Conservation (phyloP, 2,888 invertebrate genomes). For the Encarsia formosa region DNA sequence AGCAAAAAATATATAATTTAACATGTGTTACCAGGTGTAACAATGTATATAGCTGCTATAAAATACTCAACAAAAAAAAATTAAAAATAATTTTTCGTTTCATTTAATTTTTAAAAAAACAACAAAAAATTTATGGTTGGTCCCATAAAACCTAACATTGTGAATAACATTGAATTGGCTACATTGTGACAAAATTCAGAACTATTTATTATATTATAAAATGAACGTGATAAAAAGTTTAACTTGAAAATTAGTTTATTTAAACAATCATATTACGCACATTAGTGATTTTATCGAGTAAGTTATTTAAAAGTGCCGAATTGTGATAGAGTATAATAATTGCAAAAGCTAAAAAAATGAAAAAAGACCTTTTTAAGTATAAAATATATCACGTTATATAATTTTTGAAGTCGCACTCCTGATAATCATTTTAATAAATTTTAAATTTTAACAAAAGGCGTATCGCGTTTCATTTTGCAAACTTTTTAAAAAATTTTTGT, state of each 20-base stretch:
- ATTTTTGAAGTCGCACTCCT: constrained; percentile 12
- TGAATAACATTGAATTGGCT: not conserved
- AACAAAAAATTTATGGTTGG: too few species aligned
- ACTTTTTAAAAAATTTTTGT: constrained; percentile 13
- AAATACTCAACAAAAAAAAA: constrained; percentile 21
- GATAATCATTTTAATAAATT: constrained; percentile 14
- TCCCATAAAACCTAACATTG: constrained; percentile 25
- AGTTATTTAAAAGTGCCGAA: constrained; percentile 18
- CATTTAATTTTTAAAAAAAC: too few species aligned
- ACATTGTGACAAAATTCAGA: not conserved
- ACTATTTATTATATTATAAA: not conserved
- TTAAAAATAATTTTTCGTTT: too few species aligned
- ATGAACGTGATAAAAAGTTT: not conserved
- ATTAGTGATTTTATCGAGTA: constrained; percentile 9
- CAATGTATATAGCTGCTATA: not conserved
- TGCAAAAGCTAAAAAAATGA: constrained; percentile 22
- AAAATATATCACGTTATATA: constrained; percentile 22
- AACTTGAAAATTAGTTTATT: not conserved
- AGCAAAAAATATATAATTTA: not conserved
- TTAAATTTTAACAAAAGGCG: constrained; percentile 15
- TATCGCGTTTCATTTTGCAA: constrained; percentile 17
- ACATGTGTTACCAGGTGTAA: constrained; percentile 1
- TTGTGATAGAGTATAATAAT: constrained; percentile 6
- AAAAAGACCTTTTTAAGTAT: constrained; percentile 24
- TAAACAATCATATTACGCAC: constrained; percentile 10